Evolutionary conservation across 2,797 vertebrate species (phyloP), one percentile per base, ranked within the genome.

Genomic region (Etheostoma nigrum): DNA sequence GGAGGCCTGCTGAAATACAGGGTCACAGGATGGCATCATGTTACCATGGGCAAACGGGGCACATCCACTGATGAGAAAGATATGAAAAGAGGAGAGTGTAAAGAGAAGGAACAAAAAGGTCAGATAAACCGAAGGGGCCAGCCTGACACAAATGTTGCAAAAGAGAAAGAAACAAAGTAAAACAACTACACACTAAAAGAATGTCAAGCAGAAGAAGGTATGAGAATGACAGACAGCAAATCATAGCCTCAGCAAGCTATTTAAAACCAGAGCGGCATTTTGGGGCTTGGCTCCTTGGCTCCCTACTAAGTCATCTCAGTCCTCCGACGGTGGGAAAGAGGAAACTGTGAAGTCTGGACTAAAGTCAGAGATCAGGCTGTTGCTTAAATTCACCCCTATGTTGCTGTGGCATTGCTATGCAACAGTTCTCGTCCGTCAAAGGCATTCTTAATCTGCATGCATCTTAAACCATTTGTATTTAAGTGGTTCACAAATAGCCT

Each of bases 21-120:
- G 70, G 77, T 84, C 76, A 82, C 51, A 15, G 64, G 77, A 75
- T 77, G 59, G 71, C 65, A 83, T 78, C 21, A 53, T 47, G 84
- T 83, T 88, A 66, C 89, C 54, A 67, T 18, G 27, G 79, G 81
- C 48, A 72, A 85, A 70, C 18, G 40, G 23, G 64, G 52, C 70
- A 66, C 53, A 74, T 66, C 76, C 0, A 5, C 70, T 72, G 79
- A 87, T 77, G 77, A 85, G 67, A 68, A 68, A 67, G 33, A 81
- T 68, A 27, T 74, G 58, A 79, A 25, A 72, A 44, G 18, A 62
- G 53, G 18, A 44, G 63, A 53, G 57, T 21, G 45, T 33, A 55
- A 81, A 76, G 53, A 77, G 58, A 71, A 54, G 70, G 19, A 52
- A 59, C 61, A 8, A 1, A 33, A 48, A 69, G 27, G 53, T 21